These are phyloP conservation scores for Teleogryllus oceanicus DNA, from an alignment of 2,888 invertebrate species.

Conservation along the genomic window DNA sequence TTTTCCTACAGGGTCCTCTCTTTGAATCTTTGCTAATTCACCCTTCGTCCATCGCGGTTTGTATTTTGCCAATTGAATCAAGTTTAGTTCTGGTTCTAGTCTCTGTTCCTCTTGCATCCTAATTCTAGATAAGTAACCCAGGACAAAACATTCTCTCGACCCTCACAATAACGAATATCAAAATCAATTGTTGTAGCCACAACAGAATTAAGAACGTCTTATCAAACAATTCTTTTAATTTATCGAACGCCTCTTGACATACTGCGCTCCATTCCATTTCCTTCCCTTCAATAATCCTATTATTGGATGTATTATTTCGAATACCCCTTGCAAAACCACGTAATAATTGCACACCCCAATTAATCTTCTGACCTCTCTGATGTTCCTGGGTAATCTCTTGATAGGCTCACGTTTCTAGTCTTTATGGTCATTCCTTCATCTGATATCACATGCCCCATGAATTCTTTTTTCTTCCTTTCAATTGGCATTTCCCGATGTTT, in stretches of 20 bases:
- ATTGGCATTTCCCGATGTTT: neutral
- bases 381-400: neutral
- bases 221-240: neutral
- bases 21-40: no score
- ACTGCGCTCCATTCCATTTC: neutral
- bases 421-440: neutral
- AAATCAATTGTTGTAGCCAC: constrained; percentile 11
- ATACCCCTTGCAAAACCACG: neutral
- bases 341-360: neutral
- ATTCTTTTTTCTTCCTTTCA: neutral
- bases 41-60: no score
- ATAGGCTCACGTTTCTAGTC: neutral
- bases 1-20: no score
- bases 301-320: neutral
- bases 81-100: no score
- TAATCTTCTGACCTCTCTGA: neutral
- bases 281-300: neutral
- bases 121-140: neutral
- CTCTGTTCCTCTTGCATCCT: no score
- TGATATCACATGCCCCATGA: neutral
- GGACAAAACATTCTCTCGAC: neutral
- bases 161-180: neutral
- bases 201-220: neutral
- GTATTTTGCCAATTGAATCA: no score
- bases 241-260: neutral